Evolutionary conservation across 2,888 invertebrate genomes (phyloP), one percentile per base, ranked within the genome.

Genomic region (Callyntrura guangdongensis): DNA sequence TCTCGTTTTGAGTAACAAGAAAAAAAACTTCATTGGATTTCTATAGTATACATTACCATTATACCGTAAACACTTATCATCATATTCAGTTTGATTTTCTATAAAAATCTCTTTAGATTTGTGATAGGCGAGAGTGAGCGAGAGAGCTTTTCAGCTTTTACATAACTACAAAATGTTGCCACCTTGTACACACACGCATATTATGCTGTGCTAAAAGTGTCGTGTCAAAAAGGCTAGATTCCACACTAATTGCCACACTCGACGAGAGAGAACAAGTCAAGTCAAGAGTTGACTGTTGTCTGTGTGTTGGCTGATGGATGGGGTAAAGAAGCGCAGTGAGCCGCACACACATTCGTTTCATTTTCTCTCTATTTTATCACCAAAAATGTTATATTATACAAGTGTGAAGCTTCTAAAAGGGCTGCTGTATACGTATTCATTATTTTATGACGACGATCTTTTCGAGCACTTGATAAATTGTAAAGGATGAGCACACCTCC

Each of bases 181-280:
- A 5, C 47, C 11, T 47, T 47, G 5, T 47, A 47, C 11, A 5
- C 11, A n/a, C n/a, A 8, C 47, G 12, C 6, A 64, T 72, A 72
- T 47, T 72, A 72, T 69, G n/a, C 36, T 27, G 69, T 72, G 72
- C 72, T 72, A 56, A 90, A 86, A 82, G 82, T 56, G 49, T 82
- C 59, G 74, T 86, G 90, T 90, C 90, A 90, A 87, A n/a, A 86
- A 90, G 86, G 69, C 82, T 20, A 87, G 86, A 90, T 90, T 86
- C 86, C 86, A 72, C 82, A 79, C 86, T 84, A 87, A 91, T 91
- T 91, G 87, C 91, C 86, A 82, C 89, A 61, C 67, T 84, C 49
- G 72, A 69, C 14, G n/a, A 72, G 8, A 12, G n/a, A 72, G 47
- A 14, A 14, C 12, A 59, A 59, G 82, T 72, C 72, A 72, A 72